Evolutionary conservation across 2,113 vertebrate genomes (phyloP), one percentile per base, ranked within the genome.

Genomic region (Labrus mixtus): DNA sequence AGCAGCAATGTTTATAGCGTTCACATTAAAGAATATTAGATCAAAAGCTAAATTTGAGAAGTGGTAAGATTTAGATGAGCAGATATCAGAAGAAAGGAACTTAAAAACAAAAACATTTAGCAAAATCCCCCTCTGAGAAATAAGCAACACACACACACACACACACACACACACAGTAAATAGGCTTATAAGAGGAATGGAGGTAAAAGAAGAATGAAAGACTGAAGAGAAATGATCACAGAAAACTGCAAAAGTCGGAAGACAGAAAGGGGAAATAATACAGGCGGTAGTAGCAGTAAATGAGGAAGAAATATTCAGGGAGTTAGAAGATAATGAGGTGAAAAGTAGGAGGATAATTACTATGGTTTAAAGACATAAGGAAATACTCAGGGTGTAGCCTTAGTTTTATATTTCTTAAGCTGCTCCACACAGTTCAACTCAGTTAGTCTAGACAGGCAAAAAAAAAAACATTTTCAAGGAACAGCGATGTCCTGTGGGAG

Each of bases 51-150:
- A 11, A 59, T 50, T 67, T 57, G 25, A 25, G 17, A 48, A 50
- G 51, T 20, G 60, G 68, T 77, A 64, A 80, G 56, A 67, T 43
- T 61, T 16, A 56, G 25, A 73, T 69, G 16, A 73, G 43, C 36
- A 39, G 56, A 23, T 59, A 20, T 36, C 56, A 71, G 19, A 73
- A 67, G 10, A 57, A 0, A 41, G 11, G 55, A 57, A 13, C 41
- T 48, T 8, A 33, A 61, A 71, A 53, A 33, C 33, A 13, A 41
- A 11, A 41, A 39, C 10, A 11, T 48, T n/a, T 46, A 58, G 43
- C 54, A 73, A 37, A 8, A 53, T 25, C 45, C 45, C 37, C 8
- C 1, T 65, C 59, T 73, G 41, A 79, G 61, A 60, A 75, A 68
- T 75, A 41, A 57, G 53, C 41, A 53, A 60, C 1, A 45, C 50